Percentiles rank a stretch among this genome's conserved stretches.
Evolutionary conservation across 1,140 invertebrate species (phyloP).

Genomic region (Ooceraea biroi): DNA sequence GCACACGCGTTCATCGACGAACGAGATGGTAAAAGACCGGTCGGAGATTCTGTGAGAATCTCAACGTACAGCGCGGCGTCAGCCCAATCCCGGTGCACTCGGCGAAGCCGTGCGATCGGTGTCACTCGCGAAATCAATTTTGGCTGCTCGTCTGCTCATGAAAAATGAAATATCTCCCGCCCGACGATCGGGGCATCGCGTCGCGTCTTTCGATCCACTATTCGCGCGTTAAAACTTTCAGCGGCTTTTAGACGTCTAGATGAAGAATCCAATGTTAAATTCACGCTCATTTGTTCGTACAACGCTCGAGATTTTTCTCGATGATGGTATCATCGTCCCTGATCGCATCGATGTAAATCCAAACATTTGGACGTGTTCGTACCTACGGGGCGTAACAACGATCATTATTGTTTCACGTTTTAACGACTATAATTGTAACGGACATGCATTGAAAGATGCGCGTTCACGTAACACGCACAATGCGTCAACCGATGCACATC

Average conservation of each 20-base stretch:
- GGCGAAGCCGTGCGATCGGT: conserved; percentile 32
- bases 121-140: conserved; percentile 56
- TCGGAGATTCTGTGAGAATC: conserved; percentile 58
- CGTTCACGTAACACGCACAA: conserved; percentile 23
- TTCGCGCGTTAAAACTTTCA: conserved; percentile 34
- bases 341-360: no score
- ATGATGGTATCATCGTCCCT: no score
- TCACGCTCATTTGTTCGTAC: not conserved
- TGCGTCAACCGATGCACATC: conserved; percentile 28
- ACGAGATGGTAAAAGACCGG: not conserved
- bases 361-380: conserved; percentile 15
- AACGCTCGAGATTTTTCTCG: conserved; percentile 6
- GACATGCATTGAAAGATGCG: conserved; percentile 15
- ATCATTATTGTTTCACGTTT: conserved; percentile 14
- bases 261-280: not conserved
- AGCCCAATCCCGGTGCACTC: conserved; percentile 21
- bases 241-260: not conserved
- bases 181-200: not conserved
- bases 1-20: not conserved
- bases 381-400: conserved; percentile 11
- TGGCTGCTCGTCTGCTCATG: conserved; percentile 34
- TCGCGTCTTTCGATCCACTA: conserved; percentile 9
- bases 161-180: conserved; percentile 65
- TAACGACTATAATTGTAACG: not conserved
- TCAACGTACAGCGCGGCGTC: conserved; percentile 28